Base-by-base conservation (phyloP, 1,140 invertebrate species). In the Phthorimaea operculella region DNA sequence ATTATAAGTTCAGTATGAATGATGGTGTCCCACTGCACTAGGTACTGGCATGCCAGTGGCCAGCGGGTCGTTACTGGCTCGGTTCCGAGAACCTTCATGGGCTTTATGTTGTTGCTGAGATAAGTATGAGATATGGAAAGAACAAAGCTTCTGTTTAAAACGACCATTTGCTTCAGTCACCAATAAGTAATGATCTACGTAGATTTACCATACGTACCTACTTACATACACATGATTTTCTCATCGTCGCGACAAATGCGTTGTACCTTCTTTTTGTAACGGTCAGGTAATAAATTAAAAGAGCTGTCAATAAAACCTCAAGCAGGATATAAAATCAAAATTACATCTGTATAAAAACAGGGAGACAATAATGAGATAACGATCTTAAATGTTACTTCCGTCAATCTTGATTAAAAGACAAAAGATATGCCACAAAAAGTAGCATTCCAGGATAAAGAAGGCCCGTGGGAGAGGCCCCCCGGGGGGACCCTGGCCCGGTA, bases 1-100 rank as follows among this genome's bases (percentile, higher is more conserved):
- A 84, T 84, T 84, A 84, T 84, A 83, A 84, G 67, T 82, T 79
- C 74, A 67, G 68, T 55, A 63, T 84, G 79, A 84, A 57, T 78
- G 81, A 84, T 84, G 75, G 59, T 70, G 59, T 48, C 28, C 28
- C 21, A 28, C 21, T 28, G 21, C 21, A 28, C 21, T 28, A n/a
- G 21, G 21, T 6, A 28, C 21, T 28, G 21, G 21, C 21, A 28
- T 28, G 21, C 21, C 21, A 28, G 15, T 18, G 33, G 33, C 51
- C 21, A 28, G 15, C n/a, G 33, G 33, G 44, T 48, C 45, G 45
- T 48, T 48, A 48, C 45, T 14, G 45, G 14, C n/a, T 6, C 45
- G 6, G 21, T 28, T 28, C 21, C 21, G 21, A 28, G 21, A 28
- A 28, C 21, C 16, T 48, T 16, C 45, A 5, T 14, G 45, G 16